Evolutionary conservation across 2,797 vertebrate genomes (phyloP), one percentile per base, ranked within the genome.

Genomic region (Otus scops): DNA sequence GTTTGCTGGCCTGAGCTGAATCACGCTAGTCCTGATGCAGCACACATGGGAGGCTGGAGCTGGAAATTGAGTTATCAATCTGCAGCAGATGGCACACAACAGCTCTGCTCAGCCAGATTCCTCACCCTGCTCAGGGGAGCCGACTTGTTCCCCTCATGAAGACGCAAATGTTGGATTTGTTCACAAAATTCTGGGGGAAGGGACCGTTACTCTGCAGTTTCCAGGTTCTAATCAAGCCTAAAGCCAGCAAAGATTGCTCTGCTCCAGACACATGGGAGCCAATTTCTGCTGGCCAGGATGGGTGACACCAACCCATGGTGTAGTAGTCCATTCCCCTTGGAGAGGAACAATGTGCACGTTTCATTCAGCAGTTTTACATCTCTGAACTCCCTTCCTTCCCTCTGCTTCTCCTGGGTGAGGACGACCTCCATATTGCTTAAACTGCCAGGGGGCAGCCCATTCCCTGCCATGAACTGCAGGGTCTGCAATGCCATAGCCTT

Each of bases 181-280:
- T 34, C n/a, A 57, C 28, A 53, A 47, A 57, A 20, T 19, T 15
- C 5, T 0, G 3, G 12, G 20, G 41, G 30, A 48, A 48, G 6
- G 24, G 11, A 1, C 5, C 10, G 30, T 19, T 26, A 4, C 1
- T 23, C 54, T 23, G 47, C 43, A 80, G 36, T 7, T 56, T 36
- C n/a, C 53, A 71, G 38, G 32, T 56, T 84, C 73, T 30, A 30
- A 48, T 5, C 34, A 73, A 75, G 24, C 28, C 53, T 53, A 53
- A 61, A 61, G n/a, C 12, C 60, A 75, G 53, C 17, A 68, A 57
- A 17, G 4, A 20, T 2, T 32, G 20, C 38, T 45, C 50, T 48
- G 0, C 14, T 6, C 6, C 74, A 50, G 9, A 24, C 32, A 59
- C 38, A n/a, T 1, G 3, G 30, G 27, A 48, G 30, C 3, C 39